Evolutionary conservation across 2,113 vertebrate species (phyloP).

Genomic region (Sturnira hondurensis): DNA sequence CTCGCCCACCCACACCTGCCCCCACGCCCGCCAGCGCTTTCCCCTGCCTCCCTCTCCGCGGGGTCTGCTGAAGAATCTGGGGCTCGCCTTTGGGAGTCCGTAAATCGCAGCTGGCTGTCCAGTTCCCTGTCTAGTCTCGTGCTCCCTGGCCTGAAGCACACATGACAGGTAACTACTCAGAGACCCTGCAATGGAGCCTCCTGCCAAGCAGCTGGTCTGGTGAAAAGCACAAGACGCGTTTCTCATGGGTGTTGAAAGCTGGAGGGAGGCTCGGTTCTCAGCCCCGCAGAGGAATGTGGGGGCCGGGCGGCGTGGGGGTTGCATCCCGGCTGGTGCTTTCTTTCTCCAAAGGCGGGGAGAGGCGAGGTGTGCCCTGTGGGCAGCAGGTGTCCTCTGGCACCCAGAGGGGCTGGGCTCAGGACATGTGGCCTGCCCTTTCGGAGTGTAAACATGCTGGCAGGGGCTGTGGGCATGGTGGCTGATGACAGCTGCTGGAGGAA

Average conservation of each 20-base stretch:
- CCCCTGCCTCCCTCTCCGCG: not conserved
- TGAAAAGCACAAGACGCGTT: not conserved
- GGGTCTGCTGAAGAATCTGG: too few relatives aligned
- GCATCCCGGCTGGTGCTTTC: not conserved
- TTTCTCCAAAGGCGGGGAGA: not conserved
- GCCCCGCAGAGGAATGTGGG: not conserved
- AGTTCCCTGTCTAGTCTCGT: not conserved
- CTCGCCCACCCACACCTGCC: too few relatives aligned
- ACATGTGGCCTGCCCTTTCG: not conserved
- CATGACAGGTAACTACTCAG: not conserved
- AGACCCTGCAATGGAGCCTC: not conserved
- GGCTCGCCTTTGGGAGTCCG: not conserved
- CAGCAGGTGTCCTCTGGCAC: not conserved
- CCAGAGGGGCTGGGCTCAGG: not conserved
- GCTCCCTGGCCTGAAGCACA: not conserved
- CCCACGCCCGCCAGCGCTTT: accelerated
- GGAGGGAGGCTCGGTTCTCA: not conserved
- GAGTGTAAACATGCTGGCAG: not conserved
- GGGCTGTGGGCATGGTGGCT: not conserved
- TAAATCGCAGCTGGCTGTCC: not conserved
- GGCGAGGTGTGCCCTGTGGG: not conserved
- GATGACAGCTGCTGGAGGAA: not conserved
- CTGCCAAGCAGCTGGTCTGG: not conserved
- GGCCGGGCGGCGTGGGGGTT: not conserved
- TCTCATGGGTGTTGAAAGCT: too few relatives aligned